Evolutionary conservation across 2,888 invertebrate genomes (phyloP).

Genomic region (Conomelus anceps): DNA sequence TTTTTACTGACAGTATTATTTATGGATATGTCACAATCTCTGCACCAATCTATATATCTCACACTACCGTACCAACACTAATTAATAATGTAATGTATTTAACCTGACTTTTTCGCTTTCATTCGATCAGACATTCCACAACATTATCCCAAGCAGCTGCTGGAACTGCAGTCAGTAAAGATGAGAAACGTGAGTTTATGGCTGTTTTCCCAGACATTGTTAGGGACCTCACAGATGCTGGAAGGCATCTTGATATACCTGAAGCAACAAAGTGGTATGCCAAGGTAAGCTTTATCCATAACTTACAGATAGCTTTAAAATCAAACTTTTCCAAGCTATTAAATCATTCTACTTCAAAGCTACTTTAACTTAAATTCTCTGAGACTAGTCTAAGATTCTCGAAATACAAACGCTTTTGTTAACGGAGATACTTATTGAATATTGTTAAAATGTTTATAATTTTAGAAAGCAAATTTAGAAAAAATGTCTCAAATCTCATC

Average conservation of each 20-base stretch:
- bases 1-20: too few relatives aligned
- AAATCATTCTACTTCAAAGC: background rate
- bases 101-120: background rate
- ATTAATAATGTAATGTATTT: background rate
- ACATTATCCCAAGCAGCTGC: conserved; percentile 42
- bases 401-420: too few relatives aligned
- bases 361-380: too few relatives aligned
- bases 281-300: conserved; percentile 50
- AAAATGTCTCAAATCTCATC: too few relatives aligned
- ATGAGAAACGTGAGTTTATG: conserved; percentile 82
- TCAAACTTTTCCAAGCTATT: background rate
- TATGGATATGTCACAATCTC: background rate
- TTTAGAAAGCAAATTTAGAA: too few relatives aligned
- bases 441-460: too few relatives aligned
- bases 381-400: too few relatives aligned
- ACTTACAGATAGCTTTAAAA: background rate
- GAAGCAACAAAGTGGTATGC: conserved; percentile 75
- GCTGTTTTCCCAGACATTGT: conserved; percentile 81
- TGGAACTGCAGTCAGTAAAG: conserved; percentile 59
- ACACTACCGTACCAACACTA: background rate
- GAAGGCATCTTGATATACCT: conserved; percentile 66
- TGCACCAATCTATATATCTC: background rate
- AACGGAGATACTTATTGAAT: too few relatives aligned
- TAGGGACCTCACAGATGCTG: conserved; percentile 70
- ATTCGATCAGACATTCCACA: background rate